These are phyloP conservation scores for Chloromyia formosa DNA, from an alignment of 2,888 invertebrate species.

Conservation along the genomic window DNA sequence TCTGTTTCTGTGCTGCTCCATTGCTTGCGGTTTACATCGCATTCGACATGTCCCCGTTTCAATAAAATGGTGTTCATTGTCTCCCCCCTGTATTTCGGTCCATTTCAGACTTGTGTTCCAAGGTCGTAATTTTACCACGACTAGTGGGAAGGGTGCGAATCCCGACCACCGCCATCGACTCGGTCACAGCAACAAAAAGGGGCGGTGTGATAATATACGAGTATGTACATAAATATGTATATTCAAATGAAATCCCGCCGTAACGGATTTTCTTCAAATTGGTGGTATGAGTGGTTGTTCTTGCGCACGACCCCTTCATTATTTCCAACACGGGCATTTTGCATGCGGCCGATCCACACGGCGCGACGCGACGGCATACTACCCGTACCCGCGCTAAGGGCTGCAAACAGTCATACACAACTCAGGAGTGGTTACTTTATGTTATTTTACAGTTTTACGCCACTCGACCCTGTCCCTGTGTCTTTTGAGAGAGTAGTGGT, in stretches of 20 bases:
- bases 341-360: no score
- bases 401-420: conserved; percentile 6
- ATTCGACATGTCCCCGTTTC: no score
- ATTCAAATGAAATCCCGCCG: conserved; percentile 11
- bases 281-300: no score
- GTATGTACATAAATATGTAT: no score
- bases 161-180: background rate
- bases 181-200: conserved; percentile 28
- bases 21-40: background rate
- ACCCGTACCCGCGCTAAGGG: background rate
- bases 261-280: conserved; percentile 37
- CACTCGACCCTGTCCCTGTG: conserved; percentile 24
- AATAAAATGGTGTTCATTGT: no score
- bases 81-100: background rate
- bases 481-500: conserved; percentile 5
- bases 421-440: conserved; percentile 27
- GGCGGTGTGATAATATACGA: conserved; percentile 25
- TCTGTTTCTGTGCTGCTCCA: background rate
- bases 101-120: conserved; percentile 21
- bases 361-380: background rate
- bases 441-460: conserved; percentile 39
- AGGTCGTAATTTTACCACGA: conserved; percentile 12
- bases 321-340: no score
- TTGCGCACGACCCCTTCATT: conserved; percentile 18
- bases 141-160: conserved; percentile 6